These are phyloP conservation scores for Macropus fuliginosus DNA, from an alignment of 2,797 vertebrate species.

Conservation along the genomic window DNA sequence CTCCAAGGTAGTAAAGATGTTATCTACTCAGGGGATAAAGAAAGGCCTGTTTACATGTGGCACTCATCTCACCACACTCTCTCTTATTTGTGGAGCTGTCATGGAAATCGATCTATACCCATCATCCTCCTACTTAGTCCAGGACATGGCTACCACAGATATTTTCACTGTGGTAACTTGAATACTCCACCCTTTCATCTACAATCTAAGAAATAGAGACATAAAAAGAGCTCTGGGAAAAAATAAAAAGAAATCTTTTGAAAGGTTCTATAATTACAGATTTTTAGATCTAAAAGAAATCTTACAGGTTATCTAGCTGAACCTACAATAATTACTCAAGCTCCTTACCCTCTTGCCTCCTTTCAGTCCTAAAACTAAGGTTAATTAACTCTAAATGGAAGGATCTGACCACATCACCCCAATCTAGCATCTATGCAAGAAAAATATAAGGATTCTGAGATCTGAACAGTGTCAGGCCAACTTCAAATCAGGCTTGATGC, in stretches of 20 bases:
- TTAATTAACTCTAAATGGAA: neutral
- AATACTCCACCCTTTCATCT: conserved; percentile 72
- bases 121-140: conserved; percentile 62
- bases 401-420: neutral
- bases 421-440: neutral
- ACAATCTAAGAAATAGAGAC: conserved; percentile 67
- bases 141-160: conserved; percentile 49
- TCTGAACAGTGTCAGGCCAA: neutral
- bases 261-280: neutral
- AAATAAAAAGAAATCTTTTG: conserved; percentile 18
- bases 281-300: neutral
- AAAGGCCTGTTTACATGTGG: conserved; percentile 72
- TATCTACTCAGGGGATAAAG: conserved; percentile 2
- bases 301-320: neutral
- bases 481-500: neutral
- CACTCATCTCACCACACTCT: conserved; percentile 73
- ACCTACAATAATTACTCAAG: neutral
- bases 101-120: conserved; percentile 74
- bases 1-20: conserved; percentile 17
- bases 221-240: conserved; percentile 61
- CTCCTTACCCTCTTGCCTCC: neutral
- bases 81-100: conserved; percentile 69
- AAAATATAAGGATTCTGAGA: neutral
- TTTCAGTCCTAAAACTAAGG: neutral
- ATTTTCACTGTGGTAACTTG: conserved; percentile 70